Conservation (phyloP, 2,888 invertebrate species). For the Agrotis exclamationis region DNA sequence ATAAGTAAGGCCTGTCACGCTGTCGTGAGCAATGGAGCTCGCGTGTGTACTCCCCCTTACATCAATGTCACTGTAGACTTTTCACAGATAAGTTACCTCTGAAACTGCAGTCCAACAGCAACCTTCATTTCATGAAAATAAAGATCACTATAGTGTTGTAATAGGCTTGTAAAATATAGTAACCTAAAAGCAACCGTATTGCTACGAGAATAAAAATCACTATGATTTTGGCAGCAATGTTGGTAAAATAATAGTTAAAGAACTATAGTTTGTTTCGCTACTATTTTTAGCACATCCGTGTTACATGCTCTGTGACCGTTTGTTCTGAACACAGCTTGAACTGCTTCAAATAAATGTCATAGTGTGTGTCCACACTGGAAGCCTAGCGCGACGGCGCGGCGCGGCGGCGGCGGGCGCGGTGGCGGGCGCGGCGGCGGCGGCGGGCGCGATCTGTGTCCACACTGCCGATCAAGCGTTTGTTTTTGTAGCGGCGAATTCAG, state of each 20-base stretch:
- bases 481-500: no score
- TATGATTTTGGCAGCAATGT: background rate
- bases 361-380: no score
- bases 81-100: background rate
- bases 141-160: background rate
- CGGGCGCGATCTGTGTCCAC: no score
- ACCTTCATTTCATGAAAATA: background rate
- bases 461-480: no score
- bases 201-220: background rate
- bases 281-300: conserved; percentile 36
- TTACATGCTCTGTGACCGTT: conserved; percentile 28
- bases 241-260: background rate
- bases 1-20: conserved; percentile 49
- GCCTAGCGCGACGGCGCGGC: no score
- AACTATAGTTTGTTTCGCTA: conserved; percentile 1
- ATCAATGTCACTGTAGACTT: conserved; percentile 25
- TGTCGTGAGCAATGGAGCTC: conserved; percentile 46
- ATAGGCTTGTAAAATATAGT: no score
- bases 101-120: background rate
- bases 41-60: conserved; percentile 48
- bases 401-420: no score
- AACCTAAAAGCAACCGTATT: background rate
- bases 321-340: conserved; percentile 5
- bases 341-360: conserved; percentile 20
- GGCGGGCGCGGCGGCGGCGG: no score